Base-by-base conservation (phyloP, 2,797 vertebrate genomes). In the Kryptolebias ocellatus region DNA sequence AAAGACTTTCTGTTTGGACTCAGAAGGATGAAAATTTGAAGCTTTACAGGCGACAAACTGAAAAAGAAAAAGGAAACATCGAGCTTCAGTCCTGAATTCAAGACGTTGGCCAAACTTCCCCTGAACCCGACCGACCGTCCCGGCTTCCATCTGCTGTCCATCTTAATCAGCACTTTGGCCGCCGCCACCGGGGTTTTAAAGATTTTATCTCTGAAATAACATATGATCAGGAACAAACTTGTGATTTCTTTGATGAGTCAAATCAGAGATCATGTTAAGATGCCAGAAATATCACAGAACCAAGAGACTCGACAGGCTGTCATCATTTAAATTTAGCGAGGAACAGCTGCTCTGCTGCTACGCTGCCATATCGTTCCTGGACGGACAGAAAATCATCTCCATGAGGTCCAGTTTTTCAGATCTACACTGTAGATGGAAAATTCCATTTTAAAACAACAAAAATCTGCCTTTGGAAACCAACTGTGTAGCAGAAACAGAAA, bases 181-280 rank as follows among this genome's bases (percentile, higher is more conserved):
- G 45, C 60, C 61, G 37, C 56, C 31, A 2, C 18, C 10, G 50
- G 55, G 44, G 42, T 53, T 68, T 55, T 17, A 52, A 31, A 56
- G 58, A 56, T 37, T 60, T 62, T 34, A 56, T 57, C 50, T 39
- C 39, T 67, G 44, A 57, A 62, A 37, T 57, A 56, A 16, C 71
- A 62, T 57, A 57, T 62, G 71, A 73, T 73, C 37, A 52, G 39
- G 29, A n/a, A 44, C 39, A 62, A 62, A 65, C 61, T 65, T 60
- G 14, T 17, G 37, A 27, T 65, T 70, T 65, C 50, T 67, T 59
- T 60, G 52, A 49, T 56, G 27, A 65, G 29, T 56, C 46, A n/a
- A 56, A 64, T 54, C 55, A 64, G 27, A 31, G 34, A 60, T 54
- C n/a, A 39, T 4, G 1, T 24, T 59, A 16, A 34, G 56, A 65